Percentiles rank a stretch among this genome's conserved stretches.
phyloP scores from a whole-genome alignment of 2,888 invertebrate genomes.

The Polyploca ridens region DNA sequence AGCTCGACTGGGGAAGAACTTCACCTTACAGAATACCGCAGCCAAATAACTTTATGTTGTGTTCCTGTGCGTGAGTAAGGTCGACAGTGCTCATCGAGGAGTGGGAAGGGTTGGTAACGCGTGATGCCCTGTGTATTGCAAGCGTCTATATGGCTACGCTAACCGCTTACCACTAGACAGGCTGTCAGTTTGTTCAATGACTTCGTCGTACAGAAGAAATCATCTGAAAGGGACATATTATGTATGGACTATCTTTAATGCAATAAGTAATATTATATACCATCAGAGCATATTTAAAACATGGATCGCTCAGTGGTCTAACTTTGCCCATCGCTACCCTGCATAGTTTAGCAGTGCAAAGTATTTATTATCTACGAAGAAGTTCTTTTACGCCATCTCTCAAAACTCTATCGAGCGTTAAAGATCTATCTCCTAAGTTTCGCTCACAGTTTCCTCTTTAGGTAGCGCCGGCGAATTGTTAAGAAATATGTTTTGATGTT shows the following conservation, averaged over 20 bases:
- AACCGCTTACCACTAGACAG: too few species aligned
- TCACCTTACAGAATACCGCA: too few species aligned
- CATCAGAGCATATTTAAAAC: slow-evolving; percentile 21
- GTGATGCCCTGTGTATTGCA: too few species aligned
- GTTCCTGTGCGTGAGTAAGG: too few species aligned
- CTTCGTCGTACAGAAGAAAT: too few species aligned
- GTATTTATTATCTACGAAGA: slow-evolving; percentile 54
- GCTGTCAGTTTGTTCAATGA: too few species aligned
- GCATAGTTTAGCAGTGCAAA: slow-evolving; percentile 47
- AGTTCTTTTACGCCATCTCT: slow-evolving; percentile 53
- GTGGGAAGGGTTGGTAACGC: too few species aligned
- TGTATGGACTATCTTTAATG: background rate
- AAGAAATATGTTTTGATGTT: slow-evolving; percentile 26
- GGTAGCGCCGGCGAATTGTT: slow-evolving; percentile 34
- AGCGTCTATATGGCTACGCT: too few species aligned
- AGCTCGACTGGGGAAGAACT: too few species aligned
- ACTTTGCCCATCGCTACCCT: slow-evolving; percentile 43
- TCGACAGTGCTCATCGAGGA: too few species aligned
- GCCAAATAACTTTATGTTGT: too few species aligned
- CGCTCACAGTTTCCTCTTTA: slow-evolving; percentile 26
- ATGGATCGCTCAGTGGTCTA: slow-evolving; percentile 28
- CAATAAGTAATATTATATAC: background rate
- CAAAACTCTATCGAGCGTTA: slow-evolving; percentile 70
- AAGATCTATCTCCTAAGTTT: slow-evolving; percentile 65
- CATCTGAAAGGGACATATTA: too few species aligned